These are phyloP conservation scores for Stramonita haemastoma DNA, from an alignment of 2,888 invertebrate genomes.

Conservation along the genomic window DNA sequence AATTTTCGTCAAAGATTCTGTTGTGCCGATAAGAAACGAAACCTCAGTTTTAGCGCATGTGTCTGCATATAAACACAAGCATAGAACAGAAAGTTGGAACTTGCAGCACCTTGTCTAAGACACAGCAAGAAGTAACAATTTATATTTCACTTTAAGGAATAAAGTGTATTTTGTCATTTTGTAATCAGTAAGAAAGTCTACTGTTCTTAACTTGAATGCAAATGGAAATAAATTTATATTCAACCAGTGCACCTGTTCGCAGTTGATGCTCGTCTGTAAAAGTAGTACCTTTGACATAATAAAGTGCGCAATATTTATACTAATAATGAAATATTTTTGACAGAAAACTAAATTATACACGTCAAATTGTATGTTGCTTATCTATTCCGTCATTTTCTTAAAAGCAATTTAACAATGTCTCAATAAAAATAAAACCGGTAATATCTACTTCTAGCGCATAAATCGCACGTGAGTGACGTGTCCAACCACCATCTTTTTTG, in stretches of 20 bases:
- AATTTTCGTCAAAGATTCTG: neutral
- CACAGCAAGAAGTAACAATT: too few species aligned
- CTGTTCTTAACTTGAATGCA: too few species aligned
- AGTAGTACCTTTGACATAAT: conserved; percentile 34
- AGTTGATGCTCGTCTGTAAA: conserved; percentile 36
- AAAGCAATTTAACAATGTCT: neutral
- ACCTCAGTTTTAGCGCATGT: neutral
- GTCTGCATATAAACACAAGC: neutral
- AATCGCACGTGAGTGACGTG: conserved; percentile 51
- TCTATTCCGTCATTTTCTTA: neutral
- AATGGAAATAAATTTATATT: neutral
- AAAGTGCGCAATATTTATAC: neutral
- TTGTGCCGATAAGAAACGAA: neutral
- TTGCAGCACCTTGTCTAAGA: neutral
- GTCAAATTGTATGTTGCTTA: neutral
- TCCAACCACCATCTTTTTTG: conserved; percentile 54
- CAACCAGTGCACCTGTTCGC: neutral
- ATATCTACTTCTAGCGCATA: conserved; percentile 36
- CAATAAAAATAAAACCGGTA: neutral
- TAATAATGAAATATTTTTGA: neutral
- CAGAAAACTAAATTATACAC: neutral
- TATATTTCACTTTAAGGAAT: too few species aligned
- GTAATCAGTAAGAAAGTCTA: too few species aligned
- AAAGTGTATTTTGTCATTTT: too few species aligned
- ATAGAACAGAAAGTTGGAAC: neutral